These are phyloP conservation scores for Caenorhabditis brenneri DNA, from an alignment of 1,140 invertebrate genomes.

Conservation along the genomic window DNA sequence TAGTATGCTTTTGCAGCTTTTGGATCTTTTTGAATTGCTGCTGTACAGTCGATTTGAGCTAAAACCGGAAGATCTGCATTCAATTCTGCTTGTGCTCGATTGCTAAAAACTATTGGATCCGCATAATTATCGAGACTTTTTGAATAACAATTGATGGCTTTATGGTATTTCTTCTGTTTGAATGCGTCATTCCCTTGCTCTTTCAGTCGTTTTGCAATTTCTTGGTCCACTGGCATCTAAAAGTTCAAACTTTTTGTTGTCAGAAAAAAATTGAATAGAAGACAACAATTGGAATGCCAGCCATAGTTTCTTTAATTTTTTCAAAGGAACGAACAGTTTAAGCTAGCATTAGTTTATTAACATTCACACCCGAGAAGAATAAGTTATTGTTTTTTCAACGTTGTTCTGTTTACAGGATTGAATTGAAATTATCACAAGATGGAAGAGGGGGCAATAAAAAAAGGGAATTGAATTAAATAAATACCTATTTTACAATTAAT, in stretches of 20 bases:
- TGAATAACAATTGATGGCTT: constrained; percentile 39
- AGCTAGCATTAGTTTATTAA: neutral
- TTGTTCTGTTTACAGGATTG: no score
- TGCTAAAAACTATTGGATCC: constrained; percentile 43
- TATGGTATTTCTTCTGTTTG: constrained; percentile 48
- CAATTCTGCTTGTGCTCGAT: constrained; percentile 45
- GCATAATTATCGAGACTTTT: constrained; percentile 9
- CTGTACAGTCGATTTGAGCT: constrained; percentile 43
- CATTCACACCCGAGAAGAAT: neutral
- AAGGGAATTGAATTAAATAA: neutral
- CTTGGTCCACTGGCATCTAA: neutral
- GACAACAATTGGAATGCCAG: no score
- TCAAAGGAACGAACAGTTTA: no score
- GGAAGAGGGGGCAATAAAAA: neutral
- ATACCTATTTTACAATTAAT: no score
- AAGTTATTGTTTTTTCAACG: no score
- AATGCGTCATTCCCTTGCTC: constrained; percentile 48
- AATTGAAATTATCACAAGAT: constrained; percentile 29
- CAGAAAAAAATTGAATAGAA: no score
- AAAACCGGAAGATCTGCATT: constrained; percentile 23
- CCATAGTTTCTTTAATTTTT: no score
- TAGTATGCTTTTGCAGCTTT: neutral
- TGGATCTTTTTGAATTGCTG: constrained; percentile 25
- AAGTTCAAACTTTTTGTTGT: no score
- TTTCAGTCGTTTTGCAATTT: constrained; percentile 29